Evolutionary conservation across 2,888 invertebrate genomes (phyloP).

Genomic region (Nomada lathburiana): DNA sequence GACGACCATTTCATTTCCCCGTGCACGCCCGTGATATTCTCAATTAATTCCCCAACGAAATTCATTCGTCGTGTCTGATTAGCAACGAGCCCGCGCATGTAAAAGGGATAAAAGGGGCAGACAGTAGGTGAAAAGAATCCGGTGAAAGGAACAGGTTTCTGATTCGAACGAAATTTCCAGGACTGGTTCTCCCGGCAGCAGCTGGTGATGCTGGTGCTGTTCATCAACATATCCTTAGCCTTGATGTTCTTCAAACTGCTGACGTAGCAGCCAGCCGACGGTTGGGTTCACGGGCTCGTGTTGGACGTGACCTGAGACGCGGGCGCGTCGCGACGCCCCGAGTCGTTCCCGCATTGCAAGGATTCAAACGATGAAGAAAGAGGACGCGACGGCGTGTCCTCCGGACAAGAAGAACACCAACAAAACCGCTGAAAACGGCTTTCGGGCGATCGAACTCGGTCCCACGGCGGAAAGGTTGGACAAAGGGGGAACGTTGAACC

Average conservation of each 20-base stretch:
- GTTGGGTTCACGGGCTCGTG: conserved; percentile 78
- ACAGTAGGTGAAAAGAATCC: background rate
- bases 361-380: conserved; percentile 53
- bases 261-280: conserved; percentile 91
- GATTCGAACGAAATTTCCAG: conserved; percentile 85
- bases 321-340: conserved; percentile 57
- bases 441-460: conserved; percentile 64
- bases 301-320: conserved; percentile 81
- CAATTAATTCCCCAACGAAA: background rate
- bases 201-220: conserved; percentile 95
- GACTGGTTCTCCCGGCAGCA: conserved; percentile 99
- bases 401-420: conserved; percentile 20
- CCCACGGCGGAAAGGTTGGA: conserved; percentile 27
- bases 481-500: conserved; percentile 15
- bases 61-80: background rate
- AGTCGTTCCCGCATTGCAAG: conserved; percentile 60
- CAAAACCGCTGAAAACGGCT: conserved; percentile 72
- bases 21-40: background rate
- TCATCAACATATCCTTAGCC: conserved; percentile 97
- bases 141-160: background rate
- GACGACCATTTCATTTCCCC: too few relatives aligned
- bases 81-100: too few relatives aligned
- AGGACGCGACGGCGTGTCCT: conserved; percentile 39
- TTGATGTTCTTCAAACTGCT: conserved; percentile 98
- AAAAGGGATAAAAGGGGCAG: too few relatives aligned